phyloP scores from a whole-genome alignment of 2,888 invertebrate species.

The Papilio gigon region DNA sequence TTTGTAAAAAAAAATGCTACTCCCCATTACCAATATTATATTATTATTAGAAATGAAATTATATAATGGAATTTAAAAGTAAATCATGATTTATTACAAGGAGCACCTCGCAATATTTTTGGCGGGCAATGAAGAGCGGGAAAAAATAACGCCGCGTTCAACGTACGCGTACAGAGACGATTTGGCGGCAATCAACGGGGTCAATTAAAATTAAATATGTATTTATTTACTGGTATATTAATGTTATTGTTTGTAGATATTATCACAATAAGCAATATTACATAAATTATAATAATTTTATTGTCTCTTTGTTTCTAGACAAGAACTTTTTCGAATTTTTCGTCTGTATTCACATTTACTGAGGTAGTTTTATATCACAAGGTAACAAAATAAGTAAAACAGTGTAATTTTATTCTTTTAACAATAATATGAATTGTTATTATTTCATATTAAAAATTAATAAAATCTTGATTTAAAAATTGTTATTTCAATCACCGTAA shows the following conservation, averaged over 20 bases:
- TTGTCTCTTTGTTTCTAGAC: background rate
- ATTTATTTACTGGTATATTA: background rate
- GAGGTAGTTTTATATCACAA: too few relatives aligned
- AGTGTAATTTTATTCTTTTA: background rate
- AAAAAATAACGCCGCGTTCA: slow-evolving; percentile 79
- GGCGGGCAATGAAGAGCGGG: slow-evolving; percentile 85
- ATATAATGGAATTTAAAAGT: background rate
- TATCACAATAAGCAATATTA: background rate
- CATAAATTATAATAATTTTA: background rate
- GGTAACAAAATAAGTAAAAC: too few relatives aligned
- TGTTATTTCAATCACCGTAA: background rate
- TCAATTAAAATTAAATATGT: slow-evolving; percentile 58
- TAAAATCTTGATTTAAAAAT: background rate
- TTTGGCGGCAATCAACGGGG: slow-evolving; percentile 71
- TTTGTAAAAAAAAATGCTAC: too few relatives aligned
- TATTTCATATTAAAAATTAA: background rate
- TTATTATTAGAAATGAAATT: too few relatives aligned
- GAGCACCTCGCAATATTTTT: slow-evolving; percentile 85
- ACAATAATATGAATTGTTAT: background rate
- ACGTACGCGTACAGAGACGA: slow-evolving; percentile 72
- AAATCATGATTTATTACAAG: slow-evolving; percentile 50
- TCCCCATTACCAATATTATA: too few relatives aligned
- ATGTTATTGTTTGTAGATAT: background rate
- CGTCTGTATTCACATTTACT: too few relatives aligned
- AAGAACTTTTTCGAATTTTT: background rate